phyloP scores from a whole-genome alignment of 1,140 invertebrate species.

The Meloidogyne exigua region DNA sequence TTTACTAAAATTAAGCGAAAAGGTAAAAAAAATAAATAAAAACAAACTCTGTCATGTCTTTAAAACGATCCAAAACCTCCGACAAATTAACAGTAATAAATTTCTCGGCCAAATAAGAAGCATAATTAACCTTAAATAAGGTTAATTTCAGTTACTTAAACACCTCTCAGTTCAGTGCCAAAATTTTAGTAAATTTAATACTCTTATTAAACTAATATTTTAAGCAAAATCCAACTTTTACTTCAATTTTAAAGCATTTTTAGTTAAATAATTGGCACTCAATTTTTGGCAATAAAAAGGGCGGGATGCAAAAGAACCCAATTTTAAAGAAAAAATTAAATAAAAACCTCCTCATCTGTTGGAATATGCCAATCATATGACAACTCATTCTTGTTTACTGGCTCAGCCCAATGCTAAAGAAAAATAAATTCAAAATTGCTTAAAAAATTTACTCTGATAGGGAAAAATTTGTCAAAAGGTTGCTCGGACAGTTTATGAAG shows the following conservation, averaged over 20 bases:
- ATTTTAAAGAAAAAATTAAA: neutral
- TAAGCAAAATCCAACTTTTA: too few species aligned
- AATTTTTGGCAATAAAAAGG: too few species aligned
- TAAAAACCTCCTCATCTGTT: constrained; percentile 70
- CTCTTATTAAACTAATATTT: too few species aligned
- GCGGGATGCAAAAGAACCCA: too few species aligned
- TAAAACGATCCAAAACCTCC: constrained; percentile 67
- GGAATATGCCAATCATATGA: constrained; percentile 78
- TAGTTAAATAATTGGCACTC: neutral
- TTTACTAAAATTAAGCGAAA: constrained; percentile 31
- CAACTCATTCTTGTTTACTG: constrained; percentile 71
- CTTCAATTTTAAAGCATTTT: too few species aligned
- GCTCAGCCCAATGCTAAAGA: constrained; percentile 77
- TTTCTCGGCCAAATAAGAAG: constrained; percentile 69
- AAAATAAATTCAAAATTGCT: neutral
- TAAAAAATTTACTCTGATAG: constrained; percentile 69
- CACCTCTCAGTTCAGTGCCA: too few species aligned
- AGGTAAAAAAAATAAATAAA: neutral
- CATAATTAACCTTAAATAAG: constrained; percentile 62
- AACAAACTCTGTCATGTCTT: constrained; percentile 53
- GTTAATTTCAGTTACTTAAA: too few species aligned
- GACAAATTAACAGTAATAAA: constrained; percentile 70
- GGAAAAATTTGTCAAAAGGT: constrained; percentile 73
- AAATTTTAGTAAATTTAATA: too few species aligned
- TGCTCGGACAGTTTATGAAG: constrained; percentile 66